Base-by-base conservation (phyloP, 2,113 vertebrate genomes). In the Myrmophylax atrothorax region DNA sequence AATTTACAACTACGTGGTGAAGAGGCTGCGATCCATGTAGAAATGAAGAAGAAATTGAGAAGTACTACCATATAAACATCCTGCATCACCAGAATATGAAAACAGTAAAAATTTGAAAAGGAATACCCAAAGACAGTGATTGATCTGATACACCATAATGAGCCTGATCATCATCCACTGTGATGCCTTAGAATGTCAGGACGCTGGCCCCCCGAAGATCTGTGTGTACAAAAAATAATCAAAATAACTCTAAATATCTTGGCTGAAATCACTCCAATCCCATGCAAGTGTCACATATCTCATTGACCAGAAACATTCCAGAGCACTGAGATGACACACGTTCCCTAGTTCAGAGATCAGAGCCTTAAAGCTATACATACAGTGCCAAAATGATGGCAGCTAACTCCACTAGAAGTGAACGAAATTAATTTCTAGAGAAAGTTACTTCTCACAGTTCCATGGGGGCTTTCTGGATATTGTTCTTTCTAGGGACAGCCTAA, bases 361-460 rank as follows among this genome's bases (percentile, higher is more conserved):
- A 83, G 59, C 60, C 70, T 79, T 78, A 33, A 70, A 68, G 33
- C 44, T 64, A 70, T 18, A 37, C 14, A 79, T 59, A 33, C 18
- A 62, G 40, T 44, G 81, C 67, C 12, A 63, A 87, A 75, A 17
- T 67, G 38, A 85, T 52, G 66, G 70, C 42, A 78, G 47, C 69
- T 78, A 46, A 84, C 74, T 59, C 67, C 55, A 70, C 49, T 38
- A 72, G 16, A 63, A 72, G 62, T 29, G 29, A 84, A 33, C 10
- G n/a, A 87, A 87, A 38, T 31, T 94, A 24, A 63, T 63, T 89
- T 93, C 56, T 66, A 78, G 37, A 55, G 7, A 70, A 46, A 60
- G 37, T 40, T 37, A 49, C 3, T 14, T 33, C 6, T 64, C 64
- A 74, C 31, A 72, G 60, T 25, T 89, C 78, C 66, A 78, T 1